Evolutionary conservation across 2,888 invertebrate species (phyloP), one percentile per base, ranked within the genome.

Genomic region (Trichopoda pennipes): DNA sequence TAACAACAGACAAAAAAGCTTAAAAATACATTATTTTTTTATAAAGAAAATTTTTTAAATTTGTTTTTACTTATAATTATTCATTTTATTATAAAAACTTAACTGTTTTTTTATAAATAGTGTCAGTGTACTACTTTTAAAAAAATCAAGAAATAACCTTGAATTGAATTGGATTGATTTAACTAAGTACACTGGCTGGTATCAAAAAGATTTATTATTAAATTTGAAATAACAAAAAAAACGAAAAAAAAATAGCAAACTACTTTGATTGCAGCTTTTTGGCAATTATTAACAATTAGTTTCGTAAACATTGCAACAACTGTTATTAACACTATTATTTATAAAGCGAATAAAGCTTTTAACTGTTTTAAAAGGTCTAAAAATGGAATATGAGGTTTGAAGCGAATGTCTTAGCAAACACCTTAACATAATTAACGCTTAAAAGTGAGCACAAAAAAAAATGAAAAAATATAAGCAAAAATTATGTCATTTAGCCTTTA

Each of bases 401-500:
- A 32, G 32, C 8, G 21, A 21, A 28, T 60, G n/a, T 21, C 42
- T 28, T 14, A 58, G 16, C 58, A 60, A 60, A 49, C 16, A 3
- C 3, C 10, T 19, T n/a, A 51, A 60, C 6, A 44, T 32, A 55
- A n/a, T 32, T 32, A 9, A 55, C 8, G 7, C 3, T 21, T 16
- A 38, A 58, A 28, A 47, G 23, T 9, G 3, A 44, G 3, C 16
- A 44, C 1, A 44, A 2, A 53, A 60, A 38, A 68, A 3, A 51
- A 53, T 8, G 38, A 6, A 0, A 47, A 17, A n/a, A 47, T 10
- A 19, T 23, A 32, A 35, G 49, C 14, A 58, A 58, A 64, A 74
- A 69, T 82, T 79, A 75, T 79, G 81, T 66, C 78, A 82, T 70
- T 82, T 79, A 70, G 74, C 81, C 75, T 79, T 70, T 61, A 79